A percentile compares a stretch with the other conserved stretches of the same genome.
Conservation (phyloP, 2,888 invertebrate genomes). For the Molanna angustata region DNA sequence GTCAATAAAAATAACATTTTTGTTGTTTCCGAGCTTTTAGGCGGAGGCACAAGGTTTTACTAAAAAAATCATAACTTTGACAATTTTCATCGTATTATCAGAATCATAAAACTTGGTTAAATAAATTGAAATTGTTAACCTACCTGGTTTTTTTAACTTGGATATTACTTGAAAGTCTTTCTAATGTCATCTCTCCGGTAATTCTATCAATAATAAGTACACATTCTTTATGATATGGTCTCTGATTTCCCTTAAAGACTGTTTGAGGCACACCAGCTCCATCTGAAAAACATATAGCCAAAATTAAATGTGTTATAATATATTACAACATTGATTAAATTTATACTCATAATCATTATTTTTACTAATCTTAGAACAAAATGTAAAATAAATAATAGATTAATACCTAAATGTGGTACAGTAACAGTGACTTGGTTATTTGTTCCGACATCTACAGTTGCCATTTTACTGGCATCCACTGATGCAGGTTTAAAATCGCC, state of each 20-base stretch:
- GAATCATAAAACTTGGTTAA: too few relatives aligned
- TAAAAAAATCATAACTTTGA: too few relatives aligned
- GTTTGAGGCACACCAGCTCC: slow-evolving; percentile 89
- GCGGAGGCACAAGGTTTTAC: too few relatives aligned
- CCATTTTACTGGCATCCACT: slow-evolving; percentile 88
- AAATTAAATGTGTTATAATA: too few relatives aligned
- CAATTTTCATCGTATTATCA: too few relatives aligned
- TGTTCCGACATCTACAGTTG: slow-evolving; percentile 83
- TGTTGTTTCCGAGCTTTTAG: too few relatives aligned
- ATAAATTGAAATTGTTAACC: slow-evolving; percentile 36
- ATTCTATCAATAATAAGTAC: slow-evolving; percentile 89
- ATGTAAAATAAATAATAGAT: slow-evolving; percentile 24
- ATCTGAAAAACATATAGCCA: too few relatives aligned
- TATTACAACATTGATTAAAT: not conserved
- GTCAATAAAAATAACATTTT: too few relatives aligned
- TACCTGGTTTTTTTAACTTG: slow-evolving; percentile 90
- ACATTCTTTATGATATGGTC: slow-evolving; percentile 91
- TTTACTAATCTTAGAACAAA: not conserved
- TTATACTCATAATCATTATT: not conserved
- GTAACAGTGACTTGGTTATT: slow-evolving; percentile 91
- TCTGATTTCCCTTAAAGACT: slow-evolving; percentile 92
- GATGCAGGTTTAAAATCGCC: slow-evolving; percentile 99
- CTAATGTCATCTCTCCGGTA: slow-evolving; percentile 91
- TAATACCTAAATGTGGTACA: slow-evolving; percentile 83
- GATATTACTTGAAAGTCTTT: slow-evolving; percentile 87